Evolutionary conservation across 1,140 invertebrate genomes (phyloP), one percentile per base, ranked within the genome.

Genomic region (Drosophila watanabei): DNA sequence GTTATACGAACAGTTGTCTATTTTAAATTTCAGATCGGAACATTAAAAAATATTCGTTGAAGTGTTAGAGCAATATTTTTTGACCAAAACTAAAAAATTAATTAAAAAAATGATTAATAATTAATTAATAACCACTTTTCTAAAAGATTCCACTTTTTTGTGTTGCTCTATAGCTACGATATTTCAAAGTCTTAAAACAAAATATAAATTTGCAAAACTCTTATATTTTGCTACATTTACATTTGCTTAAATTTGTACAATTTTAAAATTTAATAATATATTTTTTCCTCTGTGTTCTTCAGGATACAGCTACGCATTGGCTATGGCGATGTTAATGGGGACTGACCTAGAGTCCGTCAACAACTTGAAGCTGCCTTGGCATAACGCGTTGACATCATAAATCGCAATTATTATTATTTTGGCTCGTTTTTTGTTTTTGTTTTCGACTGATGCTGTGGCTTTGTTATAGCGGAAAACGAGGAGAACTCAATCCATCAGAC

Each of bases 401-500:
- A 61, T 73, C 57, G 54, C 54, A 73, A 70, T 73, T 39, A 57
- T 57, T 56, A 24, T 52, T 61, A 60, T 73, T 61, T 61, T 28
- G 33, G 46, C 37, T 61, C 61, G 46, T 28, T 48, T 20, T 48
- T 48, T 24, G 68, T 37, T 71, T 58, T 51, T 59, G 54, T 64
- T 59, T 70, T 30, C n/a, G 43, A 8, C 37, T 18, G 45, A 8
- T 14, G 46, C 48, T 32, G 46, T 11, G 62, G 62, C 68, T 71
- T 69, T 71, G 64, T 71, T 69, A 69, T 64, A 28, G 51, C 82
- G 69, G 52, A 79, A 87, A 79, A 82, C 37, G 62, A 43, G 65
- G 49, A 56, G 72, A 77, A 78, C 73, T 82, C 81, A 79, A 82
- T 87, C 87, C 80, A 88, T 87, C 84, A 87, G 58, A 14, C 49